Evolutionary conservation across 2,888 invertebrate species (phyloP), one percentile per base, ranked within the genome.

Genomic region (Ophioninae sp.): DNA sequence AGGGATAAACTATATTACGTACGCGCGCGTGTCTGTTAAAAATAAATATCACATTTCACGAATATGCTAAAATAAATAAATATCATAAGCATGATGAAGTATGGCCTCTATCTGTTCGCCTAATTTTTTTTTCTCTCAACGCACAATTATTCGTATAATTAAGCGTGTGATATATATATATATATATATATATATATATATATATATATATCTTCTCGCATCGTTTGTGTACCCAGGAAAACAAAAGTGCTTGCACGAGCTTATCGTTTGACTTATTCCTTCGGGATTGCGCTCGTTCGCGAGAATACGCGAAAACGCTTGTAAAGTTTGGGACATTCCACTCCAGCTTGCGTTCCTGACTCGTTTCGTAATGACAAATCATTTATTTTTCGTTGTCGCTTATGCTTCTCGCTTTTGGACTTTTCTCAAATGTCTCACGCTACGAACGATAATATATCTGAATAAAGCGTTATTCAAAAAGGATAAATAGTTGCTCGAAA

Each of bases 11-110:
- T 72, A 56, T 67, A 72, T 73, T 77, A 77, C 77, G 61, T 79
- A 84, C 70, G 57, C 75, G 73, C 50, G 57, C 75, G 73, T 30
- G 30, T 79, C 73, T 72, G 83, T 87, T 87, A 86, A 91, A 90
- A 87, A 87, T 89, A 90, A 91, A 87, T 91, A 91, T 91, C 91
- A 91, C 91, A 91, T 89, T 90, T 87, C 88, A 87, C 88, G 86
- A 88, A 88, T 90, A 88, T 81, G 81, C 86, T 89, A 86, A 79
- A 85, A 86, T 86, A 88, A 88, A 88, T 88, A 88, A 88, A 86
- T 88, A 87, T 81, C 84, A 83, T 69, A 73, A 85, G 82, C 39
- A 86, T 74, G 79, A 88, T 79, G 78, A 69, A 82, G 13, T 50
- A 85, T 80, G 44, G 79, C 59, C 72, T 77, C 64, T 50, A 50